Percentiles rank a stretch among this genome's conserved stretches.
Evolutionary conservation across 2,797 vertebrate species (phyloP).

Genomic region (Protosalanx chinensis): DNA sequence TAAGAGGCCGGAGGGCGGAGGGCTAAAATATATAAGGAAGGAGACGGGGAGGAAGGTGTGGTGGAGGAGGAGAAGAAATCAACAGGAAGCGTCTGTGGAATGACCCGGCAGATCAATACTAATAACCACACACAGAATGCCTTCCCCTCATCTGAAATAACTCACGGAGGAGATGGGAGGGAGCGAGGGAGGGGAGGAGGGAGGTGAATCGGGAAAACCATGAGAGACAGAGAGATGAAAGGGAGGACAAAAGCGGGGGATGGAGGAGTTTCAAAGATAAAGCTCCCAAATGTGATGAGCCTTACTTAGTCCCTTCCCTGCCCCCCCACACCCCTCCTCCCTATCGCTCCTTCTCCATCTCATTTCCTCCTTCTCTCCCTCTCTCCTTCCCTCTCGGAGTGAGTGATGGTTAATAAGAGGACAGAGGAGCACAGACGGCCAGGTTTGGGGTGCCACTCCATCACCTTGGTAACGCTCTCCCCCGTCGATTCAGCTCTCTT

Average conservation of each 20-base stretch:
- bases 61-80: slow-evolving; percentile 55
- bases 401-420: slow-evolving; percentile 8
- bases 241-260: not conserved
- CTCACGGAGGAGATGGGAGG: slow-evolving; percentile 41
- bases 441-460: slow-evolving; percentile 58
- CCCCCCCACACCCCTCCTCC: not conserved
- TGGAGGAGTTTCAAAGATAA: not conserved
- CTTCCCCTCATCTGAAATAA: slow-evolving; percentile 68
- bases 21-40: slow-evolving; percentile 55
- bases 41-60: slow-evolving; percentile 28
- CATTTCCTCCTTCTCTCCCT: not conserved
- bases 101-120: slow-evolving; percentile 70
- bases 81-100: slow-evolving; percentile 68
- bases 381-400: not conserved
- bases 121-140: slow-evolving; percentile 66
- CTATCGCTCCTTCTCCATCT: not conserved
- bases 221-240: slow-evolving; percentile 24
- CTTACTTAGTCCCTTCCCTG: not conserved
- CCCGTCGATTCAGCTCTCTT: slow-evolving; percentile 45
- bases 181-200: not conserved
- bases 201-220: too few relatives aligned
- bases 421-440: slow-evolving; percentile 41
- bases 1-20: slow-evolving; percentile 4
- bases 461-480: slow-evolving; percentile 57
- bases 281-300: slow-evolving; percentile 38